A percentile compares a stretch with the other conserved stretches of the same genome.
phyloP scores from a whole-genome alignment of 2,888 invertebrate genomes.

The Ochropleura leucogaster region DNA sequence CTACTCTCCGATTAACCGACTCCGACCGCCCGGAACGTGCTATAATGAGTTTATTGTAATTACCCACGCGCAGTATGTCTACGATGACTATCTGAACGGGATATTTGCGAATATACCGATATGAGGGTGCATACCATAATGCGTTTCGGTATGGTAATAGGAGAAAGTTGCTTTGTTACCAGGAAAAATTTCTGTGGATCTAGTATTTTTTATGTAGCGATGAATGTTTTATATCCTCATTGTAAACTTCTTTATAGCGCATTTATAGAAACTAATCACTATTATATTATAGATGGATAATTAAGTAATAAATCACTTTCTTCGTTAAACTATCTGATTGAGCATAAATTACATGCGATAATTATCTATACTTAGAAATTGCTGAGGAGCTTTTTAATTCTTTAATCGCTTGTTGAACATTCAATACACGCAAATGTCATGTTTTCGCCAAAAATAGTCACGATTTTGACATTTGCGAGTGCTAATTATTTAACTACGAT shows the following conservation, averaged over 20 bases:
- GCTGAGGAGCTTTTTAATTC: constrained; percentile 31
- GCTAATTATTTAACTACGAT: constrained; percentile 16
- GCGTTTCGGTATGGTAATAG: constrained; percentile 52
- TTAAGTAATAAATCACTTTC: constrained; percentile 40
- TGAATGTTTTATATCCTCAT: constrained; percentile 17
- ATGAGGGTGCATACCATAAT: constrained; percentile 51
- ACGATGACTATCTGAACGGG: constrained; percentile 35
- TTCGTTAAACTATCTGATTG: constrained; percentile 13
- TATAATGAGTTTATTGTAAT: constrained; percentile 81
- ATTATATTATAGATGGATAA: constrained; percentile 8
- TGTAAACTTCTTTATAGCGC: not conserved
- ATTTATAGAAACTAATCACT: constrained; percentile 12
- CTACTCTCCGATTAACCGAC: constrained; percentile 75
- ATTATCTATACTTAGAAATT: constrained; percentile 34
- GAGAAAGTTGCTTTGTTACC: constrained; percentile 52
- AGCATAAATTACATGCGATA: constrained; percentile 29
- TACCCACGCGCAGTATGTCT: constrained; percentile 63
- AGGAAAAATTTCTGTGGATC: constrained; percentile 40
- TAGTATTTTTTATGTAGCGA: constrained; percentile 28
- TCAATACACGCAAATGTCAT: constrained; percentile 43
- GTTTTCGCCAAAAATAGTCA: constrained; percentile 29
- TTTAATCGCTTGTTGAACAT: constrained; percentile 23
- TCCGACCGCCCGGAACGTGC: constrained; percentile 79
- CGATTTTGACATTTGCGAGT: constrained; percentile 33
- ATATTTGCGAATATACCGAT: constrained; percentile 41